phyloP scores from a whole-genome alignment of 2,113 vertebrate species.

The Seriola aureovittata region DNA sequence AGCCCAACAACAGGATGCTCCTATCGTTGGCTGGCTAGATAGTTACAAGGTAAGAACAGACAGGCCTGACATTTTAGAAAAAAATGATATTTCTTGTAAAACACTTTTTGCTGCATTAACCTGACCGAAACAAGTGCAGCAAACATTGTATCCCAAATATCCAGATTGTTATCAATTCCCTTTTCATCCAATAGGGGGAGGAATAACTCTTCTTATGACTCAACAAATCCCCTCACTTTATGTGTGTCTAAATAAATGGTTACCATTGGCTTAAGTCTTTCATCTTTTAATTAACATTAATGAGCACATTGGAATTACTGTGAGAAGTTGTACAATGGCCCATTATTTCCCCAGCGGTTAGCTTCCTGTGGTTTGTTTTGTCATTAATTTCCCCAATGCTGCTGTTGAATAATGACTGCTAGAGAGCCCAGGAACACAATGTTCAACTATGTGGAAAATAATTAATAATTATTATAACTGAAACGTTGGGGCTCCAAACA shows the following conservation, averaged over 20 bases:
- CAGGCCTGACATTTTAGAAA: not conserved
- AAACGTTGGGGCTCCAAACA: not conserved
- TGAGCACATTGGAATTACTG: conserved; percentile 31
- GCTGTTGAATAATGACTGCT: conserved; percentile 29
- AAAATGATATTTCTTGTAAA: not conserved
- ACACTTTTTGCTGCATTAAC: not conserved
- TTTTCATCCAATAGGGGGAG: conserved; percentile 75
- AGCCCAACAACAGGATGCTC: conserved; percentile 45
- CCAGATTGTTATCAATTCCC: not conserved
- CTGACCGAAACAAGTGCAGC: not conserved
- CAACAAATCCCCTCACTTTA: not conserved
- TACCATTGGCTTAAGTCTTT: conserved; percentile 43
- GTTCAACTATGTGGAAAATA: not conserved
- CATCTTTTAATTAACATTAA: conserved; percentile 60
- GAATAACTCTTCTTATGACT: conserved; percentile 47
- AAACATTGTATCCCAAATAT: not conserved
- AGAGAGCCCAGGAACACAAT: conserved; percentile 1
- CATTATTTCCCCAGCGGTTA: conserved; percentile 34
- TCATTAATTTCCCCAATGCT: conserved; percentile 8
- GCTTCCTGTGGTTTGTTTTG: conserved; percentile 41
- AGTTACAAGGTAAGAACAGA: not conserved
- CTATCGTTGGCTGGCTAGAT: not conserved
- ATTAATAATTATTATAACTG: not conserved
- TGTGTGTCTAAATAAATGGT: conserved; percentile 36
- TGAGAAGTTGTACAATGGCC: conserved; percentile 27